A percentile compares a stretch with the other conserved stretches of the same genome.
Evolutionary conservation across 1,140 invertebrate genomes (phyloP).

Genomic region (Drosophila pseudoobscura): DNA sequence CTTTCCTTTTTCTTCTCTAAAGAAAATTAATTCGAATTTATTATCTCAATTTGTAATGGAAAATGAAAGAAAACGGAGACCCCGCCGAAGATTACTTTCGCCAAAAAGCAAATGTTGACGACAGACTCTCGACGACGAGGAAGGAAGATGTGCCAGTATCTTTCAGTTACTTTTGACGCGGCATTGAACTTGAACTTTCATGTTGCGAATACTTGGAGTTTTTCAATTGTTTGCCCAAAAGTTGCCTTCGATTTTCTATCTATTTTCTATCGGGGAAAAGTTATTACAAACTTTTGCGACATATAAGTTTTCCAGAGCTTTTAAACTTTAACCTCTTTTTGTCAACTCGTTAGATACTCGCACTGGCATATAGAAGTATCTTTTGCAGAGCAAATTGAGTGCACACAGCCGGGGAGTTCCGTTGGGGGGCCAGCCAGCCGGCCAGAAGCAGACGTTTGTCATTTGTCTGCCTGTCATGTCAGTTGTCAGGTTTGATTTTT

Average conservation of each 20-base stretch:
- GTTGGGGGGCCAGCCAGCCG: background rate
- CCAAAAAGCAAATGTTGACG: slow-evolving; percentile 71
- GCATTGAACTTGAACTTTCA: slow-evolving; percentile 73
- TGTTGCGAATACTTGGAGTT: slow-evolving; percentile 29
- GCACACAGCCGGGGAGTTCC: slow-evolving; percentile 39
- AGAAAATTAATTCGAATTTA: slow-evolving; percentile 78
- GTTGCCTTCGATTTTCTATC: slow-evolving; percentile 37
- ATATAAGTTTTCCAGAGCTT: slow-evolving; percentile 56
- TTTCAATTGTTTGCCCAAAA: slow-evolving; percentile 69
- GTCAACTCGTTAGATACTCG: slow-evolving; percentile 49
- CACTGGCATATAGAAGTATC: slow-evolving; percentile 28
- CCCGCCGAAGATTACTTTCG: slow-evolving; percentile 34
- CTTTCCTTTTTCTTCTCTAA: slow-evolving; percentile 10
- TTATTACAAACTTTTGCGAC: slow-evolving; percentile 64
- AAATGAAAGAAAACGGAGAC: slow-evolving; percentile 37
- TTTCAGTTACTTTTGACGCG: slow-evolving; percentile 47
- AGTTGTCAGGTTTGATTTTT: slow-evolving; percentile 80
- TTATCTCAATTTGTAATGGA: slow-evolving; percentile 76
- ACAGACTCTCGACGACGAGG: slow-evolving; percentile 3
- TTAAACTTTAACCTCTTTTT: slow-evolving; percentile 31
- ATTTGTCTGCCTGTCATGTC: slow-evolving; percentile 81
- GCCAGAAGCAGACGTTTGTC: slow-evolving; percentile 63
- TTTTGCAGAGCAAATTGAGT: slow-evolving; percentile 64
- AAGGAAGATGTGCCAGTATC: slow-evolving; percentile 49
- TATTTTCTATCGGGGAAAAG: slow-evolving; percentile 32